Evolutionary conservation across 2,797 vertebrate species (phyloP).

Genomic region (Novumbra hubbsi): DNA sequence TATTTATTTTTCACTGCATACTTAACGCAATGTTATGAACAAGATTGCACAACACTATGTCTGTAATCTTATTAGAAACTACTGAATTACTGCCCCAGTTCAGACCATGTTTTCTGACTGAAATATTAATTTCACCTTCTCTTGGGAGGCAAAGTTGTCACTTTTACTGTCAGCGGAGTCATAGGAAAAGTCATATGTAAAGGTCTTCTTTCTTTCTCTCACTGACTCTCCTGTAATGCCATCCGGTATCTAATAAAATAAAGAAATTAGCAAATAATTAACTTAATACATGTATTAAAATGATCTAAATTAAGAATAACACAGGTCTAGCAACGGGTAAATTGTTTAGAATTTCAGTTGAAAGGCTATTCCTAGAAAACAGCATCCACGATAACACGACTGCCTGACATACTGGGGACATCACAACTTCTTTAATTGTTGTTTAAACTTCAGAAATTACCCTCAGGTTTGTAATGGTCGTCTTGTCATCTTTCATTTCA

Average conservation of each 20-base stretch:
- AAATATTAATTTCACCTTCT: conserved; percentile 76
- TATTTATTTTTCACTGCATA: neutral
- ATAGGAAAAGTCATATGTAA: conserved; percentile 96
- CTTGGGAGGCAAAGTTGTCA: conserved; percentile 85
- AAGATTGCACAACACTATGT: neutral
- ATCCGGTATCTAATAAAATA: conserved; percentile 76
- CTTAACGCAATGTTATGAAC: neutral
- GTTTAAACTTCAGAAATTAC: conserved; percentile 59
- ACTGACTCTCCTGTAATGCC: conserved; percentile 79
- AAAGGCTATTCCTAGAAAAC: neutral
- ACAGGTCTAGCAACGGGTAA: neutral
- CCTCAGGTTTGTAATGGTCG: conserved; percentile 90
- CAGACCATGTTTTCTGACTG: neutral
- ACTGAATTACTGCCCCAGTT: neutral
- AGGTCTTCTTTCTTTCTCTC: conserved; percentile 88
- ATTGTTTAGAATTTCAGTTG: neutral
- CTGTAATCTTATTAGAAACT: neutral
- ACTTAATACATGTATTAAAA: neutral
- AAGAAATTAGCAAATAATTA: neutral
- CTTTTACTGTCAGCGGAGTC: conserved; percentile 85
- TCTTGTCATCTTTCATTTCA: conserved; percentile 91
- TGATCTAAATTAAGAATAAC: neutral
- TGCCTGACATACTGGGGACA: neutral
- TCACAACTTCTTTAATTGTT: no score
- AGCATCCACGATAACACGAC: no score